Base-by-base conservation (phyloP, 1,140 invertebrate species). In the Epicauta chinensis region DNA sequence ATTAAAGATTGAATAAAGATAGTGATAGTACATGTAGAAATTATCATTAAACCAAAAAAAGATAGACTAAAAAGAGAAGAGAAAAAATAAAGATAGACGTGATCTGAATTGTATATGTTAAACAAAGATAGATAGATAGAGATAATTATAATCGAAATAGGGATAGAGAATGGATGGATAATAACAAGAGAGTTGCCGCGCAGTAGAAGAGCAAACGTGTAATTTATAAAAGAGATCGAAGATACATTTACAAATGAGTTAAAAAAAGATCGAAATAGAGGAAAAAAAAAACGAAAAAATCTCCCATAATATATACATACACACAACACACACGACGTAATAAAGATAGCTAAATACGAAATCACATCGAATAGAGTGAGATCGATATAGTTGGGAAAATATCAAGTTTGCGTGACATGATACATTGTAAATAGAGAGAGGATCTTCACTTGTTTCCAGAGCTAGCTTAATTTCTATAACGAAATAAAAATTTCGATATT, bases 401-500 rank as follows among this genome's bases (percentile, higher is more conserved):
- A 23, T 23, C 23, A 23, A 23, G 53, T 40, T 47, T 32, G 53
- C 57, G 48, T 55, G 53, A 59, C 57, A 52, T 55, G 47, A 58
- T 53, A 53, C 53, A 53, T 58, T 53, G 55, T 58, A 58, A 58
- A 58, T 58, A 58, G 48, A 57, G 29, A 30, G 23, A n/a, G 46
- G 39, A 49, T 39, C 35, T 52, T 30, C 42, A 44, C 16, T 44
- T 51, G 48, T 56, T 55, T 41, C 35, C 34, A 23, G 16, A 41
- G 55, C 35, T 31, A 30, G 39, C 51, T 45, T 23, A 23, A n/a
- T n/a, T n/a, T n/a, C 41, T 37, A 30, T 46, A 50, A 51, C 43
- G 44, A 47, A 47, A 51, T 52, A 53, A 53, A 61, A 56, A 51
- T 55, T 59, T n/a, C n/a, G n/a, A n/a, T n/a, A n/a, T n/a, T n/a